These are phyloP conservation scores for Sinocyclocheilus anophthalmus DNA, from an alignment of 2,113 vertebrate species.

Conservation along the genomic window DNA sequence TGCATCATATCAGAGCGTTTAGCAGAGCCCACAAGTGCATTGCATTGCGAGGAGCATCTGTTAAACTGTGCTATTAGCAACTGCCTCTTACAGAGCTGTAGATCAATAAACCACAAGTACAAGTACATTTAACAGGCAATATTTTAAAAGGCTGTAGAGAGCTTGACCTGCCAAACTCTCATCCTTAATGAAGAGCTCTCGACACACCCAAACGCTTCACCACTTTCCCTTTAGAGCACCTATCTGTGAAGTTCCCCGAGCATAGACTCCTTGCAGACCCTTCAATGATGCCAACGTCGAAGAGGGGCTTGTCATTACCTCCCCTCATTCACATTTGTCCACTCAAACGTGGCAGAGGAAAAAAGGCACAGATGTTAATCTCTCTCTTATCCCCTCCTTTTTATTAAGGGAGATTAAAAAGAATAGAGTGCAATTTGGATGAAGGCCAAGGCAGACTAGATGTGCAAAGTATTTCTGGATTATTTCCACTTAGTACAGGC, in stretches of 20 bases:
- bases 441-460: conserved; percentile 70
- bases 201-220: conserved; percentile 50
- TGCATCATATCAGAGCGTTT: conserved; percentile 46
- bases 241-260: conserved; percentile 48
- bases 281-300: conserved; percentile 47
- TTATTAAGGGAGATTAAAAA: conserved; percentile 71
- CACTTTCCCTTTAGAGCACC: conserved; percentile 48
- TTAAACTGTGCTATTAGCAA: conserved; percentile 7
- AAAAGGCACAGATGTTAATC: conserved; percentile 76
- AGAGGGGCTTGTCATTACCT: conserved; percentile 72
- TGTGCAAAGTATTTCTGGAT: conserved; percentile 76
- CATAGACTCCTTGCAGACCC: conserved; percentile 42
- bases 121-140: background rate
- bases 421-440: conserved; percentile 73
- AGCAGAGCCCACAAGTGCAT: conserved; percentile 6
- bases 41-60: conserved; percentile 18
- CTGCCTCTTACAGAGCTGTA: background rate
- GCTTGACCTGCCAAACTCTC: background rate
- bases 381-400: conserved; percentile 70
- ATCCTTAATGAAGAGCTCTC: conserved; percentile 47
- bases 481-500: conserved; percentile 75
- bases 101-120: conserved; percentile 10
- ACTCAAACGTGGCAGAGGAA: conserved; percentile 73
- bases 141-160: background rate
- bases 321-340: conserved; percentile 72